phyloP scores from a whole-genome alignment of 2,797 vertebrate genomes.

The Phalloptychus januarius region DNA sequence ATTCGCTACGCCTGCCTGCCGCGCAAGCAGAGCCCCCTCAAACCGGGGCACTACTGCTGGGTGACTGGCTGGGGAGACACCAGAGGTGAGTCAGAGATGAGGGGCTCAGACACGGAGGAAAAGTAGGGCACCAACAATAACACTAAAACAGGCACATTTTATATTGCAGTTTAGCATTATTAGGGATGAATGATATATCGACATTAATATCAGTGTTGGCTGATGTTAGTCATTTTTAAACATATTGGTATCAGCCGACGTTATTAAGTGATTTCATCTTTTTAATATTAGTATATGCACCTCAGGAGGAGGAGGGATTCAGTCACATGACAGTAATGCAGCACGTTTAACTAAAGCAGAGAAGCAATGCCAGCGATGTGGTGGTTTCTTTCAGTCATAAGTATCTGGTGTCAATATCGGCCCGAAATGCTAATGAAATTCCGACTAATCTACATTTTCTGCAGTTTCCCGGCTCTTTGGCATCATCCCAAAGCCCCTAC shows the following conservation, averaged over 20 bases:
- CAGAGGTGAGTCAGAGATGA: slow-evolving; percentile 62
- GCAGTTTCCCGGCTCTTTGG: neutral
- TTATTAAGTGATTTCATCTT: too few relatives aligned
- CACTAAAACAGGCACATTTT: neutral
- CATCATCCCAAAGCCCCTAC: neutral
- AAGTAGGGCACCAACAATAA: neutral
- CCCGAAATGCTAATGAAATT: neutral
- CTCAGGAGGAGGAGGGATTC: neutral
- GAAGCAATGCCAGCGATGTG: too few relatives aligned
- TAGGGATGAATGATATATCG: neutral
- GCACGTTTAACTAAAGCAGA: neutral
- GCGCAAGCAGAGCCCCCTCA: slow-evolving; percentile 75
- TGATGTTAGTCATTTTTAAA: neutral
- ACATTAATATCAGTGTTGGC: neutral
- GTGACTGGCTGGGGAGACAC: slow-evolving; percentile 83
- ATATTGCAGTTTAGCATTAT: neutral
- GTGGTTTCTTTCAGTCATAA: too few relatives aligned
- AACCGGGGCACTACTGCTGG: slow-evolving; percentile 81
- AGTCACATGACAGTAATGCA: neutral
- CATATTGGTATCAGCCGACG: neutral
- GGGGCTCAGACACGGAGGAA: neutral
- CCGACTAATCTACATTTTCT: neutral
- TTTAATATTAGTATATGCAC: neutral
- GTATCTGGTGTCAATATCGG: neutral
- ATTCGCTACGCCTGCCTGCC: slow-evolving; percentile 84